Evolutionary conservation across 2,113 vertebrate genomes (phyloP).

Genomic region (Alethe castanea): DNA sequence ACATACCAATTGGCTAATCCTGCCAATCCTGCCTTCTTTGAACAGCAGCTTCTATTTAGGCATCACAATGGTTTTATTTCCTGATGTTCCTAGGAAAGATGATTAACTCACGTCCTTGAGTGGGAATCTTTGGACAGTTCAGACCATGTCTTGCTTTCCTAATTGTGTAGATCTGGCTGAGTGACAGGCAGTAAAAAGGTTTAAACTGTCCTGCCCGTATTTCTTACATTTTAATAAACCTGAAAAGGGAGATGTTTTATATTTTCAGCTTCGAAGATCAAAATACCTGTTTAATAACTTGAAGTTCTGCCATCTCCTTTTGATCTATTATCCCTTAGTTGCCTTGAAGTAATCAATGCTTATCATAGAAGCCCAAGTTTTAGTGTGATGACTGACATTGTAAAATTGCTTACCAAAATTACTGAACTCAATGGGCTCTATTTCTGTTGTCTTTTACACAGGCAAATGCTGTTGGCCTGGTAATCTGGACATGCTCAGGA

Average conservation of each 20-base stretch:
- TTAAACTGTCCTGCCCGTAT: background rate
- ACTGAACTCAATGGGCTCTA: background rate
- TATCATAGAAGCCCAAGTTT: background rate
- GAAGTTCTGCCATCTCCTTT: background rate
- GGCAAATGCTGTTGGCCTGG: background rate
- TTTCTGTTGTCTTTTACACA: background rate
- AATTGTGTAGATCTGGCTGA: background rate
- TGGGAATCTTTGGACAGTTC: background rate
- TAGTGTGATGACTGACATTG: background rate
- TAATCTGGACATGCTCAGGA: background rate
- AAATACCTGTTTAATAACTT: background rate
- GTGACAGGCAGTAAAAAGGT: background rate
- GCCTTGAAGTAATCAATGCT: background rate
- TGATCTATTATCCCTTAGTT: background rate
- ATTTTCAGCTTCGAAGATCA: background rate
- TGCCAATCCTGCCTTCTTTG: background rate
- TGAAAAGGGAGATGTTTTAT: background rate
- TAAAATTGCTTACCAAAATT: background rate
- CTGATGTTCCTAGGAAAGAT: background rate
- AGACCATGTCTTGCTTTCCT: background rate
- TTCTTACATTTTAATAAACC: background rate
- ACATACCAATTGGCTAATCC: too few species aligned
- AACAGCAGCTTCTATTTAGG: background rate
- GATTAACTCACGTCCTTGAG: background rate
- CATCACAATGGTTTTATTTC: background rate